Conservation (phyloP, 2,113 vertebrate genomes). For the Chaetops frenatus region DNA sequence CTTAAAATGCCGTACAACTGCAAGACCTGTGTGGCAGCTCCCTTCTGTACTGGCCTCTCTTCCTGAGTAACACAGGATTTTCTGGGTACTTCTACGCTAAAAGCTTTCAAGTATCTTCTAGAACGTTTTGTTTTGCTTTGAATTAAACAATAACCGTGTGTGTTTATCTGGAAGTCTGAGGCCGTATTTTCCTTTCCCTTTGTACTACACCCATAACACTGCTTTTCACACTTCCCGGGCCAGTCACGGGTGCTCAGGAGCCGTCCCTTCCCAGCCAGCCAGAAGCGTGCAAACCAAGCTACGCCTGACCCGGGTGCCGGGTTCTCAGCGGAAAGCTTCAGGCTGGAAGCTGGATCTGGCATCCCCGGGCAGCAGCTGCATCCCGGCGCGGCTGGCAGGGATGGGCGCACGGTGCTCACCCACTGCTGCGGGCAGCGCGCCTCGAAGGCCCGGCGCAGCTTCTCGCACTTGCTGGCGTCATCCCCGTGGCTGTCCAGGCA, state of each 20-base stretch:
- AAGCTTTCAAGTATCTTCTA: background rate
- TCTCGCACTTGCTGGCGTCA: slow-evolving; percentile 66
- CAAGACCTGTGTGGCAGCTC: rapidly evolving
- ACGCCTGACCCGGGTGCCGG: rapidly evolving
- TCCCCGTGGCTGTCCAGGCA: slow-evolving; percentile 81
- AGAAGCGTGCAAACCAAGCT: rapidly evolving
- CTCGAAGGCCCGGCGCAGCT: slow-evolving; percentile 75
- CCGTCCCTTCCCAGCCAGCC: no score
- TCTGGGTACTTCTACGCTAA: background rate
- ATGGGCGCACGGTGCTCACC: slow-evolving; percentile 68
- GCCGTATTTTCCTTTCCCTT: rapidly evolving
- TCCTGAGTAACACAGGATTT: no score
- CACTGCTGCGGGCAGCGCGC: slow-evolving; percentile 85
- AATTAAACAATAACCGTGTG: background rate
- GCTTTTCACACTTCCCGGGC: rapidly evolving
- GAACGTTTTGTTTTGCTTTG: background rate
- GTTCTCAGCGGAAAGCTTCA: rapidly evolving
- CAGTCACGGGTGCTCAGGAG: rapidly evolving
- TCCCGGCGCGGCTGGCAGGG: rapidly evolving
- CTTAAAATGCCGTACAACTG: background rate
- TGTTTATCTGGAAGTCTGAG: rapidly evolving
- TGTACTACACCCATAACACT: no score
- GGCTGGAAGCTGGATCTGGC: rapidly evolving
- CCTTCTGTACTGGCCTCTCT: rapidly evolving
- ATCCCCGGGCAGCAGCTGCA: rapidly evolving